These are phyloP conservation scores for Simalia tracyae DNA, from an alignment of 2,797 vertebrate species.

Conservation along the genomic window DNA sequence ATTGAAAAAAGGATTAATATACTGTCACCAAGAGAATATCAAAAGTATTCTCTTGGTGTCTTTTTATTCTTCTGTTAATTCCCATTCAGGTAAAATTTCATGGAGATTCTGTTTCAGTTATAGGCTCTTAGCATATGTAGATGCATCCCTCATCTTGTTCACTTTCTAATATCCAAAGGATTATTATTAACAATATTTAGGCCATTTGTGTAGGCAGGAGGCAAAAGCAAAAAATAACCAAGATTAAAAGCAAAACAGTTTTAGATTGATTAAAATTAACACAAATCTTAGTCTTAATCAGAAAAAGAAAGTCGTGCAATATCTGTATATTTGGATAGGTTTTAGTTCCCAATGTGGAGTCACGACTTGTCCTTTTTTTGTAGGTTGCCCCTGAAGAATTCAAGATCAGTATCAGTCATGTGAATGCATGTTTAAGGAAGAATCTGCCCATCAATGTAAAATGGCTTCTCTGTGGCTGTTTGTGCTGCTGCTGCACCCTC, in stretches of 20 bases:
- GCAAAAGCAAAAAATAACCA: neutral
- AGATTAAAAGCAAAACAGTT: neutral
- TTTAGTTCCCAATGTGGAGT: conserved; percentile 40
- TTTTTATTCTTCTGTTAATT: neutral
- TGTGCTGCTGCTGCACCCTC: conserved; percentile 97
- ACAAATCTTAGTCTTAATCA: neutral
- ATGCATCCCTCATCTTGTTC: neutral
- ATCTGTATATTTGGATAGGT: neutral
- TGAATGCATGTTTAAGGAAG: conserved; percentile 94
- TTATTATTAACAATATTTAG: neutral
- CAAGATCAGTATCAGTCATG: conserved; percentile 92
- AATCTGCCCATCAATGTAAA: conserved; percentile 96
- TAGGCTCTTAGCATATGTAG: neutral
- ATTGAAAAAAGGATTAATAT: neutral
- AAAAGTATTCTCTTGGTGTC: neutral
- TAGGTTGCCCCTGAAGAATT: conserved; percentile 98
- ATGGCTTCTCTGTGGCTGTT: conserved; percentile 97
- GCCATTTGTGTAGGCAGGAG: neutral
- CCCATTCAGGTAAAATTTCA: neutral
- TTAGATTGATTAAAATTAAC: neutral
- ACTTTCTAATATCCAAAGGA: neutral
- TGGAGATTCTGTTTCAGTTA: neutral
- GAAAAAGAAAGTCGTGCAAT: neutral
- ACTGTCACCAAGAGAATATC: neutral
- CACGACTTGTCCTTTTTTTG: conserved; percentile 39